Evolutionary conservation across 2,113 vertebrate genomes (phyloP).

Genomic region (Gracilinanus agilis): DNA sequence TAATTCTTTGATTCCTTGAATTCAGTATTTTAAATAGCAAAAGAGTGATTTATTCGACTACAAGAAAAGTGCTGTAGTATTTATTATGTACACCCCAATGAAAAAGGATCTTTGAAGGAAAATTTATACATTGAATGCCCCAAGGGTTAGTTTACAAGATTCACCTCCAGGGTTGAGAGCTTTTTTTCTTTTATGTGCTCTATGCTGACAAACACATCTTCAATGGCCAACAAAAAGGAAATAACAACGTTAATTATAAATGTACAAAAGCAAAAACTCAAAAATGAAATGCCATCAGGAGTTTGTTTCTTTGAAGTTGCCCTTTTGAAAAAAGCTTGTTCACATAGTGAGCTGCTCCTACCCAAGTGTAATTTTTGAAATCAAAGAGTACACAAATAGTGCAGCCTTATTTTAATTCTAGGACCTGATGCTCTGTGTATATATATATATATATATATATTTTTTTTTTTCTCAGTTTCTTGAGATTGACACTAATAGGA

Average conservation of each 20-base stretch:
- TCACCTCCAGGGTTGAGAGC: background rate
- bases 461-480: background rate
- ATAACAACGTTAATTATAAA: constrained; percentile 63
- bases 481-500: constrained; percentile 1
- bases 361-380: constrained; percentile 54
- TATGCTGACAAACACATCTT: constrained; percentile 21
- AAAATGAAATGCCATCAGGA: constrained; percentile 31
- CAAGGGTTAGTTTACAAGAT: background rate
- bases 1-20: constrained; percentile 28
- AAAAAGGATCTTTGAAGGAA: constrained; percentile 23
- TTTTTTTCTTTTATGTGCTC: constrained; percentile 47
- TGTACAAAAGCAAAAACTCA: constrained; percentile 49
- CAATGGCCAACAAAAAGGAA: constrained; percentile 35
- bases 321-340: constrained; percentile 66
- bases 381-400: constrained; percentile 51
- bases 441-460: too few species aligned
- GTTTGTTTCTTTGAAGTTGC: constrained; percentile 65
- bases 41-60: background rate
- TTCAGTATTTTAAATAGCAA: background rate
- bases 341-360: constrained; percentile 35
- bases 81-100: background rate
- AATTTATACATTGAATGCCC: background rate
- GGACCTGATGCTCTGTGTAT: background rate
- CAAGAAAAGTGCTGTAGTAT: constrained; percentile 6
- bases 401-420: constrained; percentile 29